phyloP scores from a whole-genome alignment of 53 echinoderm and acorn worm genomes.

The Zoroaster sp. region DNA sequence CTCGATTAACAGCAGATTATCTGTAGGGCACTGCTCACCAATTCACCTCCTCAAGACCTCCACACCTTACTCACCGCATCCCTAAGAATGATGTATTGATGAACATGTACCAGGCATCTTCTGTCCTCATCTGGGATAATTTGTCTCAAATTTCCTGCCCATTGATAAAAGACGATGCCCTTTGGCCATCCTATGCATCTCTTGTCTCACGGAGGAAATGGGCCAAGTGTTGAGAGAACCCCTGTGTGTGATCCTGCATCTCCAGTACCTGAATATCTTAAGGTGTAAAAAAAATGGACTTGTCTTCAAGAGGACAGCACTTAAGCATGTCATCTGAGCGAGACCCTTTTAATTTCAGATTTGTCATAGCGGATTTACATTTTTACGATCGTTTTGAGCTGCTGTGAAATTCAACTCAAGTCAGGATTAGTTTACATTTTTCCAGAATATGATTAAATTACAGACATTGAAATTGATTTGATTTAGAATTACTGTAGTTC shows the following conservation, averaged over 20 bases:
- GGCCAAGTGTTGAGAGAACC: slow-evolving; percentile 39
- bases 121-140: slow-evolving; percentile 48
- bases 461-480: slow-evolving; percentile 21
- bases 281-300: slow-evolving; percentile 13
- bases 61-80: background rate
- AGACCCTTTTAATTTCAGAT: slow-evolving; percentile 52
- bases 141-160: slow-evolving; percentile 51
- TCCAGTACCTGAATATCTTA: slow-evolving; percentile 14
- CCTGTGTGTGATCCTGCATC: background rate
- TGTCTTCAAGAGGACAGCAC: slow-evolving; percentile 18
- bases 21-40: background rate
- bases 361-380: slow-evolving; percentile 51
- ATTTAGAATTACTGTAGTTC: background rate
- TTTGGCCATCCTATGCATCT: slow-evolving; percentile 7
- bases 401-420: background rate
- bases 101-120: background rate
- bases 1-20: background rate
- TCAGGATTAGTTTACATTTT: background rate
- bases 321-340: slow-evolving; percentile 54
- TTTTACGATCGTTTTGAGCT: slow-evolving; percentile 18
- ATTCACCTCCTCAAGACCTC: background rate
- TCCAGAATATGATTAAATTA: slow-evolving; percentile 19
- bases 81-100: slow-evolving; percentile 28
- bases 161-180: slow-evolving; percentile 23
- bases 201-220: slow-evolving; percentile 32